Evolutionary conservation across 2,888 invertebrate species (phyloP).

Genomic region (Cantharis rufa): DNA sequence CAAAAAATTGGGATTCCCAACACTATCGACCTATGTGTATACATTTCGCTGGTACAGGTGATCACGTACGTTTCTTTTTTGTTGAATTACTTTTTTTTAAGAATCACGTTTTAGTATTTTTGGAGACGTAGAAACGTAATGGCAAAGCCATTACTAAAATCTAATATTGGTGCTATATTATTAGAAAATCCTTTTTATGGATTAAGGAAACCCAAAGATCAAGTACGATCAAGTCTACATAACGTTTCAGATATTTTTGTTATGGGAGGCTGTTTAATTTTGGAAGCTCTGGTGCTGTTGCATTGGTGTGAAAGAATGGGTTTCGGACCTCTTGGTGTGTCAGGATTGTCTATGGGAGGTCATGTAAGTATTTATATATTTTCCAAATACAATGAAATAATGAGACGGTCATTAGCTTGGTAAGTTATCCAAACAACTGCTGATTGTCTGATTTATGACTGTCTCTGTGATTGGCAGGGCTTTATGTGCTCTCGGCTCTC

Average conservation of each 20-base stretch:
- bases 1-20: conserved; percentile 73
- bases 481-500: no score
- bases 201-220: conserved; percentile 82
- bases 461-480: no score
- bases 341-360: conserved; percentile 97
- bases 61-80: conserved; percentile 74
- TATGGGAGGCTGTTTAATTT: conserved; percentile 95
- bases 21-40: conserved; percentile 83
- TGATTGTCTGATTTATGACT: no score
- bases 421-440: no score
- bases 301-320: conserved; percentile 94
- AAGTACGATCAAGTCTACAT: conserved; percentile 86
- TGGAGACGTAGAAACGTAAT: conserved; percentile 88
- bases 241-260: conserved; percentile 98
- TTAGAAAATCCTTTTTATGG: conserved; percentile 98
- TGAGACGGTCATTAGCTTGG: no score
- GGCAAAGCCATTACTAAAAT: conserved; percentile 88
- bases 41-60: conserved; percentile 96
- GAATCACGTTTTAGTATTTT: conserved; percentile 69
- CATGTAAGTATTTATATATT: conserved; percentile 67
- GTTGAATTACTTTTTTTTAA: neutral
- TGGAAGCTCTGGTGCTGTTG: conserved; percentile 89
- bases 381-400: no score
- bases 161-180: conserved; percentile 91
- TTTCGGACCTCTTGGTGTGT: conserved; percentile 90